Evolutionary conservation across 2,113 vertebrate genomes (phyloP), one percentile per base, ranked within the genome.

Genomic region (Seriola aureovittata): DNA sequence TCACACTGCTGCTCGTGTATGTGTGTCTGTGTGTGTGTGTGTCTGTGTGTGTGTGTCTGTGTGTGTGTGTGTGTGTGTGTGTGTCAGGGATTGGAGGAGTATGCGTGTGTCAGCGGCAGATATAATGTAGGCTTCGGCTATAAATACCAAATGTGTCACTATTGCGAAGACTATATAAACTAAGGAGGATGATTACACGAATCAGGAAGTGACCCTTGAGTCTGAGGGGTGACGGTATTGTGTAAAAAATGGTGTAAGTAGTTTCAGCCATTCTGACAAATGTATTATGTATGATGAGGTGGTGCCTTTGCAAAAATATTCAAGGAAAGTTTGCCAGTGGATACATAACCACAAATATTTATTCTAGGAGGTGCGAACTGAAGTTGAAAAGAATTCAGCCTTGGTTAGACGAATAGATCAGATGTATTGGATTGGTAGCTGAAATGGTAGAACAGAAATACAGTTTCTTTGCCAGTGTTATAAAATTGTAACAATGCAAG

Each of bases 81-180:
- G 84, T 82, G 13, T 67, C n/a, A 75, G 55, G 48, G 63, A 54
- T 25, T 29, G 16, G 25, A 21, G 19, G 59, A 25, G 23, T 55
- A 38, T 66, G 57, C 74, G 65, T 71, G 59, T 78, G 78, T 76
- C 17, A 38, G 14, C 19, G 68, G 1, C 25, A 44, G 74, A 32
- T 34, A 64, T 73, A 50, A 55, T 84, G 36, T 80, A 63, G 60
- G 75, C 50, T 71, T 71, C 0, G 0, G 42, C 85, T 89, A 89
- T 86, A 85, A 89, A 90, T 87, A 81, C 50, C 58, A 83, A 34
- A 64, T 72, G 71, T 78, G 52, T 71, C 71, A 62, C 60, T 71
- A 23, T 54, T 83, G 21, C 38, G 14, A 57, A 17, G 59, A 44
- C 21, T 16, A 17, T 54, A 68, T 42, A 81, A 44, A 29, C 40